phyloP scores from a whole-genome alignment of 2,888 invertebrate species.

The Deroplatys truncata region DNA sequence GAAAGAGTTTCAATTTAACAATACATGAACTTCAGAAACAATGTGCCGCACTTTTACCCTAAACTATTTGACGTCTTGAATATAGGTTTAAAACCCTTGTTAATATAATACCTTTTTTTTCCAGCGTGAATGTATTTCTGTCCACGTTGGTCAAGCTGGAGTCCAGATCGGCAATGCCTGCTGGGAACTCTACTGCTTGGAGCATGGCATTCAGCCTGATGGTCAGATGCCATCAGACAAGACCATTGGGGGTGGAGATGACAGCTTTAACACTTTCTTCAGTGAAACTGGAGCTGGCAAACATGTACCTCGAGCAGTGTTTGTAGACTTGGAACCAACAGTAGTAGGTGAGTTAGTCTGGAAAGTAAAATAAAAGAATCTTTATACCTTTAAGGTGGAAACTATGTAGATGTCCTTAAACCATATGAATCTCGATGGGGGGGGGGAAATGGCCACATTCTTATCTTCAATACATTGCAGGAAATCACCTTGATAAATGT shows the following conservation, averaged over 20 bases:
- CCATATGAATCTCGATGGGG: too few species aligned
- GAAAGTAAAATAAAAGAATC: constrained; percentile 30
- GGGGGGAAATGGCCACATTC: too few species aligned
- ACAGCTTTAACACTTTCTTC: constrained; percentile 94
- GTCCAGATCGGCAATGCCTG: constrained; percentile 43
- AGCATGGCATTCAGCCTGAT: constrained; percentile 48
- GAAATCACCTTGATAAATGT: too few species aligned
- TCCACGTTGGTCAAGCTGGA: constrained; percentile 47
- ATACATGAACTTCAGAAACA: too few species aligned
- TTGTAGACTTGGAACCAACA: constrained; percentile 94
- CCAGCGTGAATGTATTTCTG: constrained; percentile 46
- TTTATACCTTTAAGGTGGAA: too few species aligned
- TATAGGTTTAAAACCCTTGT: too few species aligned
- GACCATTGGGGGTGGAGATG: constrained; percentile 85
- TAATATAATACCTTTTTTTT: constrained; percentile 23
- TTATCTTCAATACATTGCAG: too few species aligned
- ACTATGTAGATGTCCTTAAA: background rate
- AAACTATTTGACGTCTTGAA: too few species aligned
- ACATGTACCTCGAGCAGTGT: constrained; percentile 91
- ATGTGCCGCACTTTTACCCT: too few species aligned
- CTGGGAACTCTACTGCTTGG: constrained; percentile 43
- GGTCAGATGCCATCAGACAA: constrained; percentile 60
- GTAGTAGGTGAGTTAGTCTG: constrained; percentile 61
- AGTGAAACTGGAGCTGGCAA: constrained; percentile 94
- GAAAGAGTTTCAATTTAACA: too few species aligned